Conservation (phyloP, 1,140 invertebrate genomes). For the Calephelis virginiensis region DNA sequence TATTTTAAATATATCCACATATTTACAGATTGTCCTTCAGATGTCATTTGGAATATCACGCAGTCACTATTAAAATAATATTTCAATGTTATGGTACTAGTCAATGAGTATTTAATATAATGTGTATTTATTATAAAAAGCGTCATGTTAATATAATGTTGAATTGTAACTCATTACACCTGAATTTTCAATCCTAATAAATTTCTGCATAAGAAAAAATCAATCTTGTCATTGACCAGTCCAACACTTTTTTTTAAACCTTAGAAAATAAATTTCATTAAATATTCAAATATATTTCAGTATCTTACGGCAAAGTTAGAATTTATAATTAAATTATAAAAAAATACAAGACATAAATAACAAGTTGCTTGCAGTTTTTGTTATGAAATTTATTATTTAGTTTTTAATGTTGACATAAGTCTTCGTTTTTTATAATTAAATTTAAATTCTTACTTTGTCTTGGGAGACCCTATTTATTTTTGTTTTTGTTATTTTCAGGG, state of each 20-base stretch:
- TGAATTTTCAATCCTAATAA: slow-evolving; percentile 69
- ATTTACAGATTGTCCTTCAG: neutral
- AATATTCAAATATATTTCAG: too few species aligned
- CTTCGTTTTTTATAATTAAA: neutral
- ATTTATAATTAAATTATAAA: slow-evolving; percentile 1
- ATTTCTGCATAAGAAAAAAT: slow-evolving; percentile 59
- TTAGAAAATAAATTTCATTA: neutral
- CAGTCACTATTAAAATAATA: slow-evolving; percentile 14
- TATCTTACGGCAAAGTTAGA: too few species aligned
- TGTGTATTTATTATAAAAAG: slow-evolving; percentile 54
- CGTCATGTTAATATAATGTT: slow-evolving; percentile 59
- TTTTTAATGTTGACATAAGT: neutral
- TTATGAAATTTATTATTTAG: neutral
- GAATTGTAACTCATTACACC: slow-evolving; percentile 69
- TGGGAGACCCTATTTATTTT: slow-evolving; percentile 25
- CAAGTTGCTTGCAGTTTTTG: too few species aligned
- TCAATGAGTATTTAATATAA: slow-evolving; percentile 52
- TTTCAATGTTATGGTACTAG: slow-evolving; percentile 55
- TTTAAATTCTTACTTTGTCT: slow-evolving; percentile 22
- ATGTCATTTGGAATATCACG: neutral
- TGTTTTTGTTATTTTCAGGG: slow-evolving; percentile 69
- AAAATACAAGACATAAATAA: slow-evolving; percentile 17
- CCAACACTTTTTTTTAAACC: slow-evolving; percentile 22
- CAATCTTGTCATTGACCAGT: slow-evolving; percentile 17
- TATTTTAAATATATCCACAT: neutral